These are phyloP conservation scores for Anolis carolinensis DNA, from an alignment of 2,113 vertebrate species.

Conservation along the genomic window DNA sequence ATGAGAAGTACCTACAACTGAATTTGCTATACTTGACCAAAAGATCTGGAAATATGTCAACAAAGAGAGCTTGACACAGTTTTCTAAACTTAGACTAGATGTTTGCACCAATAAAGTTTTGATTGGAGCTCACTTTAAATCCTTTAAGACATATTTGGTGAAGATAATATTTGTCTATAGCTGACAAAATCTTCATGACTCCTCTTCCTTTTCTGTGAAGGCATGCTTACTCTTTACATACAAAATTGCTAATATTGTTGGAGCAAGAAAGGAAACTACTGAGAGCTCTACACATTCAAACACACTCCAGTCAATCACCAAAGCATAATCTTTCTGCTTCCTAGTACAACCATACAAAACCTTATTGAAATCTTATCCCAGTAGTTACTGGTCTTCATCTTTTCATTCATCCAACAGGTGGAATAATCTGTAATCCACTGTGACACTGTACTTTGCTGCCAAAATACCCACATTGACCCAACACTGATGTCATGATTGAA, in stretches of 20 bases:
- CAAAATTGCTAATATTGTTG: not conserved
- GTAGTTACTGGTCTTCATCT: not conserved
- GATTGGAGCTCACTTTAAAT: not conserved
- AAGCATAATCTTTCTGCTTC: not conserved
- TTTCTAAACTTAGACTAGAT: not conserved
- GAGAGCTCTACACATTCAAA: not conserved
- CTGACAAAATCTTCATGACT: not conserved
- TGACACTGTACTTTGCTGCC: not conserved
- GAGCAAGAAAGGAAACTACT: not conserved
- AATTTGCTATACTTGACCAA: not conserved
- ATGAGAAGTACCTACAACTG: not conserved
- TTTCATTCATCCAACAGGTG: not conserved
- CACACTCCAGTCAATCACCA: not conserved
- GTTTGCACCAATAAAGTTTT: not conserved
- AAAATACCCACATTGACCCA: not conserved
- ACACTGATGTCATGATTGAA: not conserved
- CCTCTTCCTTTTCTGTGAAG: not conserved
- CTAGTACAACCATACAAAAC: not conserved
- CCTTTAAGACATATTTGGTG: not conserved
- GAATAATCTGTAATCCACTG: not conserved
- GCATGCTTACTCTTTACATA: not conserved
- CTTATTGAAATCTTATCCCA: not conserved
- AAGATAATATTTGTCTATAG: not conserved
- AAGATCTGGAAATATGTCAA: not conserved
- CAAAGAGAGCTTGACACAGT: not conserved